Evolutionary conservation across 2,113 vertebrate genomes (phyloP).

Genomic region (Malaclemys terrapin): DNA sequence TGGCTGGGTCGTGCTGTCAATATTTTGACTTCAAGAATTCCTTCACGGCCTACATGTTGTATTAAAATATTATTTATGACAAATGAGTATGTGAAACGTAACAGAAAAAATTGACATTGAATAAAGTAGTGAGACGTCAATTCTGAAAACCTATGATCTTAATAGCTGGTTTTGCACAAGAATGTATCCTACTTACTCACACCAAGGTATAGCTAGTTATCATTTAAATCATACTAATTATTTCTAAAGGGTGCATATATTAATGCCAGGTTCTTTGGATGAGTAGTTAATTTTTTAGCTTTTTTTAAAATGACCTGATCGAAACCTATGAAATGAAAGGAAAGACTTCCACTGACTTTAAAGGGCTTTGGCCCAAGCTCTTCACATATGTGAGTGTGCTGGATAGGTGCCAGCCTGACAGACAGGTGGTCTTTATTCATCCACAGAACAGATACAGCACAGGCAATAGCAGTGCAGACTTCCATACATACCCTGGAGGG

Average conservation of each 20-base stretch:
- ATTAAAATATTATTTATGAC: constrained; percentile 28
- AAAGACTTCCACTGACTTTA: background rate
- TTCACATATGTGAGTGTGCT: background rate
- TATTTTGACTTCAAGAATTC: background rate
- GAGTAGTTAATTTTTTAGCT: background rate
- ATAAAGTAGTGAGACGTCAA: background rate
- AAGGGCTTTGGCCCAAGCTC: background rate
- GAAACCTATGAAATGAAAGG: background rate
- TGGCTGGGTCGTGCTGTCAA: background rate
- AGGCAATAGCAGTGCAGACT: rapidly evolving
- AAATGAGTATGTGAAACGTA: background rate
- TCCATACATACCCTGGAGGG: rapidly evolving
- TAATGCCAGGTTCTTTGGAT: constrained; percentile 15
- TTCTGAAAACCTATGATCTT: constrained; percentile 25
- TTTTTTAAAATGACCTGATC: background rate
- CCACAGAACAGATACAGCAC: background rate
- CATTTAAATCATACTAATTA: constrained; percentile 9
- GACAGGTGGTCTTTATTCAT: background rate
- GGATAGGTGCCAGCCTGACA: background rate
- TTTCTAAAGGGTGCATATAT: background rate
- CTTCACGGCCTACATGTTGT: constrained; percentile 1
- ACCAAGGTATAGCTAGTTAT: background rate
- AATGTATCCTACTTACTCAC: background rate
- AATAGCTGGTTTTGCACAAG: background rate
- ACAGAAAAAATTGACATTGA: background rate